A percentile compares a stretch with the other conserved stretches of the same genome.
Evolutionary conservation across 2,888 invertebrate species (phyloP).

Genomic region (Sphaerophoria rueppellii): DNA sequence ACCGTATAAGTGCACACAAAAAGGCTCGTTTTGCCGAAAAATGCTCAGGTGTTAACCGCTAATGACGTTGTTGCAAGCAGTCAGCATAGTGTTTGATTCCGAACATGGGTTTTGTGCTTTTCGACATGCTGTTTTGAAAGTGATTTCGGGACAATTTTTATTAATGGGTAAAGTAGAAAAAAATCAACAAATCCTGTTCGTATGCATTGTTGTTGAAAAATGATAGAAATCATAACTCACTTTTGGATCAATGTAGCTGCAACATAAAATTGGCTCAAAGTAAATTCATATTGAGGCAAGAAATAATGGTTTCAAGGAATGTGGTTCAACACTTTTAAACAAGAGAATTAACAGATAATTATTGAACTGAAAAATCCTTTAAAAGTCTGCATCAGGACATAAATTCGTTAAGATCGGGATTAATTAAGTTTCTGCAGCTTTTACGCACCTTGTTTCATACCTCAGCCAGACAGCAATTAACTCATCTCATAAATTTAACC

Average conservation of each 20-base stretch:
- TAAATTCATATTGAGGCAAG: background rate
- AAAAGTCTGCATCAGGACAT: no score
- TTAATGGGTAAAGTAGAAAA: background rate
- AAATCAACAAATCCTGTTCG: constrained; percentile 7
- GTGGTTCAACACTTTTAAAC: no score
- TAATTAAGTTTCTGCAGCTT: constrained; percentile 30
- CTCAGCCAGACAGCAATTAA: constrained; percentile 52
- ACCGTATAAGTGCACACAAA: constrained; percentile 52
- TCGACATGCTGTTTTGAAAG: constrained; percentile 30
- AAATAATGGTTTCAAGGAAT: no score
- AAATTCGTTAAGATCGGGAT: background rate
- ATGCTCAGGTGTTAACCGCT: constrained; percentile 69
- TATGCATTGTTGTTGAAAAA: background rate
- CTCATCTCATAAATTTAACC: constrained; percentile 63
- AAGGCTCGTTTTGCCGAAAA: constrained; percentile 58
- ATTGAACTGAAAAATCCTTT: no score
- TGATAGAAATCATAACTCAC: background rate
- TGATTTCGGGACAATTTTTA: constrained; percentile 32
- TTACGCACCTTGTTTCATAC: constrained; percentile 41
- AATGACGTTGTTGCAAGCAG: constrained; percentile 43
- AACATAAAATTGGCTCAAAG: background rate
- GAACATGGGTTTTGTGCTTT: background rate
- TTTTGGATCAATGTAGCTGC: background rate
- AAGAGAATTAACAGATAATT: no score
- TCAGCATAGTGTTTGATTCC: background rate